Percentiles rank a stretch among this genome's conserved stretches.
Conservation (phyloP, 2,113 vertebrate genomes). For the Malaclemys terrapin region DNA sequence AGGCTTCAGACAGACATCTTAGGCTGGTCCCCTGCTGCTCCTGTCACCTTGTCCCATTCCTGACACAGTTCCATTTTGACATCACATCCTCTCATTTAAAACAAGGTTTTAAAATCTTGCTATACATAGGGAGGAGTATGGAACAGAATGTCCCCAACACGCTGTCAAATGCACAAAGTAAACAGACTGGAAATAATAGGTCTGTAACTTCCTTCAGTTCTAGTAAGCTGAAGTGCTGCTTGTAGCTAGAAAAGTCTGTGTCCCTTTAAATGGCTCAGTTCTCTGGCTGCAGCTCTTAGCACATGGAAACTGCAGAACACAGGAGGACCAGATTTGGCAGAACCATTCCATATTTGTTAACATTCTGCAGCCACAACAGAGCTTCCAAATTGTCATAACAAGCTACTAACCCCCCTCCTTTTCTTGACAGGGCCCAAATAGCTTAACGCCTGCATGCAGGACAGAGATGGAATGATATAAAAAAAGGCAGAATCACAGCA, state of each 20-base stretch:
- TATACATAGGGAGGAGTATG: not conserved
- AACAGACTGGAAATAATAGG: not conserved
- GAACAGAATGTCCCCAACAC: not conserved
- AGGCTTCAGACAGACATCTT: not conserved
- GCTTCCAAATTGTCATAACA: not conserved
- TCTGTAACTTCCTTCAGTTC: not conserved
- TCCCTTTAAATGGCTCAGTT: not conserved
- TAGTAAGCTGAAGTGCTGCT: not conserved
- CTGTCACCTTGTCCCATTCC: not conserved
- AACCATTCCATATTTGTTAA: not conserved
- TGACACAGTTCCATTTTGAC: not conserved
- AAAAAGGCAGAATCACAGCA: slow-evolving; percentile 50
- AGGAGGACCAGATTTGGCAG: not conserved
- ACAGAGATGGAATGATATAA: slow-evolving; percentile 11
- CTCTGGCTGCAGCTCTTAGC: not conserved
- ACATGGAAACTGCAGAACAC: not conserved
- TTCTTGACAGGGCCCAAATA: slow-evolving; percentile 6
- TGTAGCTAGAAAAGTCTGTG: not conserved
- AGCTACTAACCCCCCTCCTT: not conserved
- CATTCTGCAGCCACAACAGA: not conserved
- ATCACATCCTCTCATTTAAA: not conserved
- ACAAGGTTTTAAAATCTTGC: not conserved
- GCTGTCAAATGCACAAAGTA: not conserved
- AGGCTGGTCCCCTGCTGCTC: not conserved
- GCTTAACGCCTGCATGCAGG: not conserved